phyloP scores from a whole-genome alignment of 2,888 invertebrate genomes.

The Conistra vaccinii region DNA sequence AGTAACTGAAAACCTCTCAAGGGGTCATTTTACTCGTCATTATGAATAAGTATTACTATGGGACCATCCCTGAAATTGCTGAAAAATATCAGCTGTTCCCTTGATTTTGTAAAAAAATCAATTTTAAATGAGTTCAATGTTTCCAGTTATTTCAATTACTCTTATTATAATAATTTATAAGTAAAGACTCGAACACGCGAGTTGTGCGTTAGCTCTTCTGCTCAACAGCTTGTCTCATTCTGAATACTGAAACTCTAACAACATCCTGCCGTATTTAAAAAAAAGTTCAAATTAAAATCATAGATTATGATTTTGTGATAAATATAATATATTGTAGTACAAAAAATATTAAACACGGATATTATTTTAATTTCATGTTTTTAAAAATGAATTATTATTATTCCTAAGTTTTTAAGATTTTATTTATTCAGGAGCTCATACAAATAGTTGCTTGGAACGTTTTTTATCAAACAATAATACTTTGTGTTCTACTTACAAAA shows the following conservation, averaged over 20 bases:
- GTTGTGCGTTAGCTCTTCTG: not conserved
- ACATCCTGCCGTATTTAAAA: not conserved
- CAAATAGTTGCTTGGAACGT: not conserved
- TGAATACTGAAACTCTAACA: not conserved
- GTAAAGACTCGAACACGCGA: not conserved
- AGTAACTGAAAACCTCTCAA: not conserved
- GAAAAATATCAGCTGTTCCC: not conserved
- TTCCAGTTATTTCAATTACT: not conserved
- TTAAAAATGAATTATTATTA: not conserved
- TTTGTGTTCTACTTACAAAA: not conserved
- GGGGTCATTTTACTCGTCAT: not conserved
- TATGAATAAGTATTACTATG: not conserved
- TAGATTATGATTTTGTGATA: constrained; percentile 14
- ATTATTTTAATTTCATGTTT: constrained; percentile 1
- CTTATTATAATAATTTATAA: not conserved
- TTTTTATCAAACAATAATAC: not conserved
- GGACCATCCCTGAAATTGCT: not conserved
- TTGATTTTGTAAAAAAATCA: not conserved
- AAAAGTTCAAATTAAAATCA: not conserved
- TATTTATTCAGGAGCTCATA: constrained; percentile 1
- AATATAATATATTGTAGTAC: constrained; percentile 25
- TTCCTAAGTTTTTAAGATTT: not conserved
- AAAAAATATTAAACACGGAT: constrained; percentile 5
- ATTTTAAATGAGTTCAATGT: not conserved
- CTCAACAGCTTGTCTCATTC: not conserved